Evolutionary conservation across 2,113 vertebrate species (phyloP).

Genomic region (Lepisosteus oculatus): DNA sequence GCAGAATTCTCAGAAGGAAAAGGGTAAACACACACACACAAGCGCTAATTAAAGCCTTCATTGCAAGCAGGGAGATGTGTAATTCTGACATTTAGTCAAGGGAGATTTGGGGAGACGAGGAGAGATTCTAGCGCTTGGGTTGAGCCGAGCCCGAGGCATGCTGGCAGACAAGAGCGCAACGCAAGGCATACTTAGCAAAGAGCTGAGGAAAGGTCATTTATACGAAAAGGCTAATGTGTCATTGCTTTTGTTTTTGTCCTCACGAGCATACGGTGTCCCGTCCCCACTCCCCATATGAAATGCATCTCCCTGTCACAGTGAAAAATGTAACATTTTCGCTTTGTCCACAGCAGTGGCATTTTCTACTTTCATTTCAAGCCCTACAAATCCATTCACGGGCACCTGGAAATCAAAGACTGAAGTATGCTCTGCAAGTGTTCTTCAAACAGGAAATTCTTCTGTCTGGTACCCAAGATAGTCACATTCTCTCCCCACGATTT

Average conservation of each 20-base stretch:
- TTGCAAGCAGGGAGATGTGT: slow-evolving; percentile 84
- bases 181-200: slow-evolving; percentile 57
- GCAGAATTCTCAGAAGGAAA: slow-evolving; percentile 31
- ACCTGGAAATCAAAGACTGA: too few species aligned
- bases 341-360: too few species aligned
- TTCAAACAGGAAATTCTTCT: too few species aligned
- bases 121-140: slow-evolving; percentile 86
- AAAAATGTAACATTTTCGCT: too few species aligned
- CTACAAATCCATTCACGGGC: too few species aligned
- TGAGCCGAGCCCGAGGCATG: slow-evolving; percentile 65
- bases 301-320: slow-evolving; percentile 44
- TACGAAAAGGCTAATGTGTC: slow-evolving; percentile 79
- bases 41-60: slow-evolving; percentile 89
- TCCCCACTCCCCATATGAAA: slow-evolving; percentile 61
- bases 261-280: slow-evolving; percentile 70
- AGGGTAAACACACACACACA: slow-evolving; percentile 43
- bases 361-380: too few species aligned
- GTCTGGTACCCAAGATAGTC: too few species aligned
- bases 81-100: slow-evolving; percentile 97
- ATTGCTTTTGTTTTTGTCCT: slow-evolving; percentile 68
- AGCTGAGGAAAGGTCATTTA: slow-evolving; percentile 86
- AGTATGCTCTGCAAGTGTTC: too few species aligned
- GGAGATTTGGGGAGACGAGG: slow-evolving; percentile 89
- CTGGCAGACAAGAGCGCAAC: slow-evolving; percentile 89
- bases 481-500: too few species aligned